Conservation (phyloP, 2,797 vertebrate genomes). For the Chromis chromis region DNA sequence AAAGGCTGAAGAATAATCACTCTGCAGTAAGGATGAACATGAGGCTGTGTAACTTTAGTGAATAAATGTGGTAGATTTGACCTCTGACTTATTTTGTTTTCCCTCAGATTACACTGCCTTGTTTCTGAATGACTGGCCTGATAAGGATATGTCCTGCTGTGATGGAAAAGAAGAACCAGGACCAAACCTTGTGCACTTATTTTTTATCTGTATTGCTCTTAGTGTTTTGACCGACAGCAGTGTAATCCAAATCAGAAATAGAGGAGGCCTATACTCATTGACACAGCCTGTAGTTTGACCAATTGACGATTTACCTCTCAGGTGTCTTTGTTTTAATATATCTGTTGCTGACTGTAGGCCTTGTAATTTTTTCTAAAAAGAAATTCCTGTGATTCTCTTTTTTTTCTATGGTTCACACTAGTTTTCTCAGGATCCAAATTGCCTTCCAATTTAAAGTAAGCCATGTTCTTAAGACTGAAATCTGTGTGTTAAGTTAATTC, state of each 20-base stretch:
- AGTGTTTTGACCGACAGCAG: not conserved
- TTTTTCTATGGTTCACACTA: conserved; percentile 12
- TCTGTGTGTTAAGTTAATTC: not conserved
- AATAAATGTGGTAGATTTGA: conserved; percentile 20
- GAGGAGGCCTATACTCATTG: not conserved
- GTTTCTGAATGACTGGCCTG: conserved; percentile 9
- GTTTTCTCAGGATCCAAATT: conserved; percentile 50
- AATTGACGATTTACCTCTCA: conserved; percentile 11
- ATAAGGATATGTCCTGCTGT: conserved; percentile 30
- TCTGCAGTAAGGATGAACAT: conserved; percentile 43
- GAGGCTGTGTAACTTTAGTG: not conserved
- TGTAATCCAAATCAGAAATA: not conserved
- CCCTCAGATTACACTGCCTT: conserved; percentile 31
- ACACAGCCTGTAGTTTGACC: conserved; percentile 18
- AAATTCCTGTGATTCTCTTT: conserved; percentile 4
- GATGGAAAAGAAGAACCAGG: conserved; percentile 35
- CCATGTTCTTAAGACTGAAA: conserved; percentile 24
- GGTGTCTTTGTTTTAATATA: conserved; percentile 12
- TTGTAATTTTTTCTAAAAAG: conserved; percentile 2
- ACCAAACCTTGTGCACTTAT: conserved; percentile 21
- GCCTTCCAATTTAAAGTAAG: conserved; percentile 35
- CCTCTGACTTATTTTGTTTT: conserved; percentile 5
- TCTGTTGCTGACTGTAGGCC: not conserved
- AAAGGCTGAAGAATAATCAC: conserved; percentile 45
- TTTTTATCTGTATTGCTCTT: conserved; percentile 22